Conservation (phyloP, 2,113 vertebrate species). For the Bufo gargarizans region DNA sequence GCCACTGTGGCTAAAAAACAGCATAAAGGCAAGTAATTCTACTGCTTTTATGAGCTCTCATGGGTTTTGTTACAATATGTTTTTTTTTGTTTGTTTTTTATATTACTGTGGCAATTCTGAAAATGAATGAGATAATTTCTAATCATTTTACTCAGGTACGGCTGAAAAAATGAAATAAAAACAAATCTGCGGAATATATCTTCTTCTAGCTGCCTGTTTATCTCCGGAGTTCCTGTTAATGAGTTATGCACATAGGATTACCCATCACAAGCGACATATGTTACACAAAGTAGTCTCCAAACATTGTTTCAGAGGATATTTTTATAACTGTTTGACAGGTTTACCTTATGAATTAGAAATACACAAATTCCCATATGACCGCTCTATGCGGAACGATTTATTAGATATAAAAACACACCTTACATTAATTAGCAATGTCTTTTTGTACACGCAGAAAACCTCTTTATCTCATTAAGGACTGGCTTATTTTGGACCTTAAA, state of each 20-base stretch:
- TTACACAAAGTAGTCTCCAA: conserved; percentile 16
- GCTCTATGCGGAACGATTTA: not conserved
- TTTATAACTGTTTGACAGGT: not conserved
- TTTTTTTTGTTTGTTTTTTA: not conserved
- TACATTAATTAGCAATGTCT: too few relatives aligned
- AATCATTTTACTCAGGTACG: not conserved
- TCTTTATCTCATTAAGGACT: not conserved
- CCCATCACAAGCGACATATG: conserved; percentile 25
- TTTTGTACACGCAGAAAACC: not conserved
- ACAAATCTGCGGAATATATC: not conserved
- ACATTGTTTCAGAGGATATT: not conserved
- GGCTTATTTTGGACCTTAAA: too few relatives aligned
- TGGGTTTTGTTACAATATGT: not conserved
- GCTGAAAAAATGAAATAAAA: not conserved
- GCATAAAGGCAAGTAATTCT: too few relatives aligned
- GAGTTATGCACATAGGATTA: conserved; percentile 14
- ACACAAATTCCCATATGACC: not conserved
- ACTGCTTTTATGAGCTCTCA: conserved; percentile 12
- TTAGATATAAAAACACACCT: too few relatives aligned
- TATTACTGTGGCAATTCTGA: not conserved
- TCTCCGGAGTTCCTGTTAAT: not conserved
- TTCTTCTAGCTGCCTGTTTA: conserved; percentile 22
- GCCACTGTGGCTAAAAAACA: too few relatives aligned
- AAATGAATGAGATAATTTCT: not conserved
- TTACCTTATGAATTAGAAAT: not conserved